Base-by-base conservation (phyloP, 2,888 invertebrate species). In the Busseola fusca region DNA sequence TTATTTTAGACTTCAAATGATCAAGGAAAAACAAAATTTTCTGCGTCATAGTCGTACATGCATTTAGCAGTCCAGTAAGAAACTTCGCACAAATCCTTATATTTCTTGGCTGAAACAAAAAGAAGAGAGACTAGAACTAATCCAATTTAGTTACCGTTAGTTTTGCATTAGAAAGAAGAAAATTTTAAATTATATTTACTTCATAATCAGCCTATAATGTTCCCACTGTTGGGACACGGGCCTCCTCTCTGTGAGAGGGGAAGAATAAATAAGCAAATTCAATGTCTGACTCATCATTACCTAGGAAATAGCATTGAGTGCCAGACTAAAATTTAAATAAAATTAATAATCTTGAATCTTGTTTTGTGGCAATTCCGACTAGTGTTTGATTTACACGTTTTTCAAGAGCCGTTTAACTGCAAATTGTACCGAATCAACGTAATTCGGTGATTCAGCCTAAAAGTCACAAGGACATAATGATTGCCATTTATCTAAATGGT, bases 21-120 rank as follows among this genome's bases (percentile, higher is more conserved):
- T 80, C 76, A 95, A 54, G 95, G 93, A 76, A 95, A 95, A 4
- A 94, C 85, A 78, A 94, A 94, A 78, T 90, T 93, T 40, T 88
- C 86, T 1, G 95, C 87, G 60, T 94, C 94, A 56, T 81, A 89
- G 4, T 94, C 93, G 71, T 94, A 95, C 92, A 94, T 92, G 79
- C 95, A 95, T 84, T 93, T 94, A 0, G 95, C 93, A 1, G 91
- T 93, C 91, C 92, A 93, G 69, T 91, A 95, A 0, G 94, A 91
- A 3, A 90, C 90, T 80, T 95, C 95, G 69, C 95, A 95, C 25
- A 95, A 76, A 45, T 95, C 94, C 68, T 94, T 93, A 71, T 93
- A 93, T 71, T 93, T 92, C 71, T 94, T 94, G 14, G 88, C 94
- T 95, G 91, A 74, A 94, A 93, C n/a, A 79, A 72, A 48, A 80